Conservation (phyloP, 2,888 invertebrate genomes). For the Leptinotarsa juncta region DNA sequence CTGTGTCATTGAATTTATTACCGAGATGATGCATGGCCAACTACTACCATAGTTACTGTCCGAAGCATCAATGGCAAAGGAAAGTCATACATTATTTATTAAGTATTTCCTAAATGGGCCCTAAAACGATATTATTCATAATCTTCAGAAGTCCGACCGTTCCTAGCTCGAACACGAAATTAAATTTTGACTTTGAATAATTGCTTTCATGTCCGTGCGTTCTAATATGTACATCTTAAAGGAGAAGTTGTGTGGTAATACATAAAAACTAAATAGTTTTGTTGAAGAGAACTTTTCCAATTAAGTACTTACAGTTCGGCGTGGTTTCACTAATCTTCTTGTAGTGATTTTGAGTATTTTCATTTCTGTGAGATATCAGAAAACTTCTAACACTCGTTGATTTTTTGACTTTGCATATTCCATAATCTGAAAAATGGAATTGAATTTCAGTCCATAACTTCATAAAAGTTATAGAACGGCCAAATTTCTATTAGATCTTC, state of each 20-base stretch:
- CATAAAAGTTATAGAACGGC: too few relatives aligned
- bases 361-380: conserved; percentile 12
- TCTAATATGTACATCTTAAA: not conserved
- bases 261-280: not conserved
- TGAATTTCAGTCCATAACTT: too few relatives aligned
- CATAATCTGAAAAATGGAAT: too few relatives aligned
- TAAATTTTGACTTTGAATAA: conserved; percentile 30
- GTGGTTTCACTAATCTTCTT: too few relatives aligned
- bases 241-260: not conserved
- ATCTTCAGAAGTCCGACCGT: conserved; percentile 24
- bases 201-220: conserved; percentile 5
- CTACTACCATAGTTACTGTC: conserved; percentile 37
- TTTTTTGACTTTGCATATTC: too few relatives aligned
- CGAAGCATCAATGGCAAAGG: conserved; percentile 40
- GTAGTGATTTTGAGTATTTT: not conserved
- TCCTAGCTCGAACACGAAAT: conserved; percentile 29
- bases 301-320: too few relatives aligned
- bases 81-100: conserved; percentile 37
- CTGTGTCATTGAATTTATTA: conserved; percentile 34
- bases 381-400: too few relatives aligned
- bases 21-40: conserved; percentile 37
- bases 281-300: not conserved
- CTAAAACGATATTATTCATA: conserved; percentile 31
- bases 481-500: too few relatives aligned
- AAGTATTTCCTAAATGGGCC: conserved; percentile 37